phyloP scores from a whole-genome alignment of 2,113 vertebrate genomes.

The Corvus moneduloides region DNA sequence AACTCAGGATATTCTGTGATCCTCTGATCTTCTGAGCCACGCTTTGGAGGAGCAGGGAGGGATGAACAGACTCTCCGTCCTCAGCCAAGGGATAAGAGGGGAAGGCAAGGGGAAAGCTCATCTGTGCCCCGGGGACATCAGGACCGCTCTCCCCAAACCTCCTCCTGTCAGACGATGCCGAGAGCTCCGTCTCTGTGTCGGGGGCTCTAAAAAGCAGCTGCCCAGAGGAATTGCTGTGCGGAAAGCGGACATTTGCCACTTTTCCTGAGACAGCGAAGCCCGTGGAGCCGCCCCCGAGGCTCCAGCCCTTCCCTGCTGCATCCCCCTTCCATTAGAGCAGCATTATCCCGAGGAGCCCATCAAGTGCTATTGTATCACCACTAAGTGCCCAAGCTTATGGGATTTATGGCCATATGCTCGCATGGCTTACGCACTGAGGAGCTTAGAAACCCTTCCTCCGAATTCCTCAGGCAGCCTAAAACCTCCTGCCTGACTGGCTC shows the following conservation, averaged over 20 bases:
- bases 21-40: not conserved
- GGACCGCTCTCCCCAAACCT: not conserved
- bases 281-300: accelerated
- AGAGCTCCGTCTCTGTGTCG: accelerated
- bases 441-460: not conserved
- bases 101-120: not conserved
- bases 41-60: not conserved
- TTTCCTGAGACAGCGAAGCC: not conserved
- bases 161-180: accelerated
- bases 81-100: not conserved
- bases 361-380: not conserved
- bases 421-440: not conserved
- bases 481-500: constrained; percentile 6
- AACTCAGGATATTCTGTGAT: not conserved
- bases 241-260: not conserved
- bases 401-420: constrained; percentile 23
- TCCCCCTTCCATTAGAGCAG: not conserved
- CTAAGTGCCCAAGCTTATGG: not conserved
- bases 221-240: not conserved
- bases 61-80: accelerated
- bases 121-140: not conserved
- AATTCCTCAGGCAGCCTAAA: not conserved
- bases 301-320: not conserved
- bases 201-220: not conserved
- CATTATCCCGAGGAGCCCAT: not conserved